Evolutionary conservation across 2,113 vertebrate species (phyloP).

Genomic region (Paraplagusia blochii): DNA sequence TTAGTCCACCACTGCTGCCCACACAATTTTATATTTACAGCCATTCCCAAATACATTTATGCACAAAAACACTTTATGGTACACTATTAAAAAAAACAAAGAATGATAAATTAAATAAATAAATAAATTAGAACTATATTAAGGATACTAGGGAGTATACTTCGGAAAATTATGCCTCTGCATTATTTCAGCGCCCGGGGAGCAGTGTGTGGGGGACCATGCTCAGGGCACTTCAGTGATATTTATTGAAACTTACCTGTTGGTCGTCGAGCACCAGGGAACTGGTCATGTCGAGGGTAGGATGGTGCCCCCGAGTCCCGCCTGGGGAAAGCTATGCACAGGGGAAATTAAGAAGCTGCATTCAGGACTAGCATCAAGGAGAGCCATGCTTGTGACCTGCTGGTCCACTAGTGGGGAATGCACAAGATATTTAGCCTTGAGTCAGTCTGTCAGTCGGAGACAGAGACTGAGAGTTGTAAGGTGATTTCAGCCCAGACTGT

Average conservation of each 20-base stretch:
- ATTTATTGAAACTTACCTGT: conserved; percentile 72
- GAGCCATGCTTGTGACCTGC: conserved; percentile 51
- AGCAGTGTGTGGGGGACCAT: too few species aligned
- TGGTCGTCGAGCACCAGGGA: conserved; percentile 67
- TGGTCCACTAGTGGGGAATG: conserved; percentile 36
- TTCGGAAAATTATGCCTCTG: too few species aligned
- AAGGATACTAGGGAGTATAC: too few species aligned
- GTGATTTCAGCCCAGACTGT: background rate
- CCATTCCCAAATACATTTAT: too few species aligned
- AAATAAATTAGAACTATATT: too few species aligned
- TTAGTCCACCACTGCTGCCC: too few species aligned
- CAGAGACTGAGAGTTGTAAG: conserved; percentile 6
- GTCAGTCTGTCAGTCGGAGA: conserved; percentile 17
- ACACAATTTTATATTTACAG: conserved; percentile 1
- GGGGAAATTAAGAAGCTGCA: conserved; percentile 59
- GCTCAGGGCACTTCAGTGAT: too few species aligned
- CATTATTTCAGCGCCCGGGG: too few species aligned
- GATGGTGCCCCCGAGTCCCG: conserved; percentile 72
- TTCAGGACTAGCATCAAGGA: conserved; percentile 46
- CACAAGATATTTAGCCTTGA: conserved; percentile 55
- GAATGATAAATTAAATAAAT: too few species aligned
- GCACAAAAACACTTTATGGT: too few species aligned
- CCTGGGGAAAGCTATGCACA: conserved; percentile 71
- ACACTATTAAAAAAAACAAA: too few species aligned
- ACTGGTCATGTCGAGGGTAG: conserved; percentile 71